Percentiles rank a stretch among this genome's conserved stretches.
phyloP scores from a whole-genome alignment of 2,888 invertebrate species.

The Epirrhoe alternata region DNA sequence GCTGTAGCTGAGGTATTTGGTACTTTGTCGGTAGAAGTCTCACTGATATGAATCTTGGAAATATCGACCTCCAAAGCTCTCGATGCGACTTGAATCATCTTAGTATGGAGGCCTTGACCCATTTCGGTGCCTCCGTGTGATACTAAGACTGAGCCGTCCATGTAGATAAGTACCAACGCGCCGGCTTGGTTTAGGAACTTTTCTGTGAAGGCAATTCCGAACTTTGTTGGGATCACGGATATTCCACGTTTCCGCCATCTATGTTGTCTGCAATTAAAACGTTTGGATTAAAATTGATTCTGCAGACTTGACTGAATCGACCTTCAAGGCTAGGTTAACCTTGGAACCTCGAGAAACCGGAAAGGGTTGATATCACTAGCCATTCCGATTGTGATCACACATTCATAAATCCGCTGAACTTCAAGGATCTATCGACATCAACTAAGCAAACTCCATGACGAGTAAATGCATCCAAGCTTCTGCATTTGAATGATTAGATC shows the following conservation, averaged over 20 bases:
- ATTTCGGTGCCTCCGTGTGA: constrained; percentile 98
- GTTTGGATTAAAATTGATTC: not conserved
- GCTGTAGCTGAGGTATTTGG: constrained; percentile 96
- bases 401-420: too few relatives aligned
- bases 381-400: too few relatives aligned
- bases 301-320: too few relatives aligned
- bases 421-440: too few relatives aligned
- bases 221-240: constrained; percentile 92
- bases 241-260: constrained; percentile 95
- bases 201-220: constrained; percentile 92
- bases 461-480: too few relatives aligned
- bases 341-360: too few relatives aligned
- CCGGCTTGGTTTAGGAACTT: constrained; percentile 93
- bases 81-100: constrained; percentile 97
- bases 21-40: constrained; percentile 95
- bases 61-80: constrained; percentile 88
- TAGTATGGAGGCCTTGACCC: constrained; percentile 98
- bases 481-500: too few relatives aligned
- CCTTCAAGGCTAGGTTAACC: too few relatives aligned
- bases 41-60: constrained; percentile 91
- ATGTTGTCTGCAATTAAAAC: constrained; percentile 85
- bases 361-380: too few relatives aligned
- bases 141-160: constrained; percentile 94
- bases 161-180: constrained; percentile 94
- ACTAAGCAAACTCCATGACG: too few relatives aligned